Conservation (phyloP, 2,113 vertebrate species). For the Pomatostomus ruficeps region DNA sequence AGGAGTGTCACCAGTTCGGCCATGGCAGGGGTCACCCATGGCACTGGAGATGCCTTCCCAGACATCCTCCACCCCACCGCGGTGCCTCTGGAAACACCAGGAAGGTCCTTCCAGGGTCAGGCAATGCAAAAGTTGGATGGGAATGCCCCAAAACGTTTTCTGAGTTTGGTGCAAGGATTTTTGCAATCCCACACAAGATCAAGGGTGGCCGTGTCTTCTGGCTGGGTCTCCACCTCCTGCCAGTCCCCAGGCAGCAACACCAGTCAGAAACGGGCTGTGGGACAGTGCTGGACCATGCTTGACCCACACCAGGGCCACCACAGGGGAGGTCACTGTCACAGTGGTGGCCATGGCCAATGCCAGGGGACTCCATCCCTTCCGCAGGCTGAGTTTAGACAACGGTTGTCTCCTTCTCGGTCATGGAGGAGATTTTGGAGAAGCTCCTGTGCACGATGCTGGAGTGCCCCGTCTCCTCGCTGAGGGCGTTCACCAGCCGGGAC, state of each 20-base stretch:
- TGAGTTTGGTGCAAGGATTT: background rate
- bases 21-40: fast-evolving
- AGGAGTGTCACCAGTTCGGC: background rate
- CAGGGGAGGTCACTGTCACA: background rate
- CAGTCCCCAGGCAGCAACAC: background rate
- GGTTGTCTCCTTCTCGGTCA: conserved; percentile 69
- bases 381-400: conserved; percentile 32
- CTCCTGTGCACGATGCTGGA: conserved; percentile 69
- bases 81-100: background rate
- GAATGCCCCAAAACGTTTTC: fast-evolving
- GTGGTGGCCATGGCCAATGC: background rate
- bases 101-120: background rate
- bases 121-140: no score
- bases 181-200: background rate
- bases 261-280: background rate
- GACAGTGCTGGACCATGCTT: background rate
- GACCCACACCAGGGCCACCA: background rate
- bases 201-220: no score
- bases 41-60: fast-evolving
- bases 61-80: fast-evolving
- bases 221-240: background rate
- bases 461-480: conserved; percentile 72
- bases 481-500: conserved; percentile 72
- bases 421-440: conserved; percentile 67
- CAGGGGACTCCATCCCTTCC: fast-evolving